phyloP scores from a whole-genome alignment of 2,797 vertebrate genomes.

The Sebastes umbrosus region DNA sequence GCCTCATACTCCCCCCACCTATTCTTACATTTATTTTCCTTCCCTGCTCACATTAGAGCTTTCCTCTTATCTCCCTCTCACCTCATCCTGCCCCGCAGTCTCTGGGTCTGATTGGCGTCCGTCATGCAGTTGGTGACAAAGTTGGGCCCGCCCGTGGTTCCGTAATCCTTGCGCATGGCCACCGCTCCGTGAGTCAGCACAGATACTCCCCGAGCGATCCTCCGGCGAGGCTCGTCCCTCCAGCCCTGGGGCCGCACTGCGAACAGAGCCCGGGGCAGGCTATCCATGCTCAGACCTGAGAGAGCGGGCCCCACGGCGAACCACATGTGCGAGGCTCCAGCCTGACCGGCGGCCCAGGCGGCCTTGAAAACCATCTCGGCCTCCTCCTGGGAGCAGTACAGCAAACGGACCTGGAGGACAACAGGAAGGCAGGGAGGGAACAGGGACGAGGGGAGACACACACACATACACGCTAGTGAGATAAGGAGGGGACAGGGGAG shows the following conservation, averaged over 20 bases:
- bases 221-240: slow-evolving; percentile 89
- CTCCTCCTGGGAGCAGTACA: slow-evolving; percentile 95
- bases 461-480: slow-evolving; percentile 79
- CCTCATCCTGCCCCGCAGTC: slow-evolving; percentile 83
- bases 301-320: slow-evolving; percentile 92
- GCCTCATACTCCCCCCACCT: not conserved
- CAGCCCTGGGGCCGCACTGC: slow-evolving; percentile 92
- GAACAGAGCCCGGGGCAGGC: slow-evolving; percentile 89
- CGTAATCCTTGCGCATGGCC: slow-evolving; percentile 90
- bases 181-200: slow-evolving; percentile 93
- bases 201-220: slow-evolving; percentile 91
- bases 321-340: slow-evolving; percentile 94
- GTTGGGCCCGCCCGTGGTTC: slow-evolving; percentile 88
- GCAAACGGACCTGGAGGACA: slow-evolving; percentile 87
- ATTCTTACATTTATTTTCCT: slow-evolving; percentile 5
- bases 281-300: slow-evolving; percentile 85
- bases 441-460: slow-evolving; percentile 71
- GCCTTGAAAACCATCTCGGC: slow-evolving; percentile 90
- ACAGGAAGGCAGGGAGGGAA: slow-evolving; percentile 65
- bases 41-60: not conserved
- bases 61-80: slow-evolving; percentile 53
- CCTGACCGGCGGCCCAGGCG: slow-evolving; percentile 89
- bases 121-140: slow-evolving; percentile 92
- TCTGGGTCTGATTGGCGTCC: slow-evolving; percentile 88
- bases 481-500: slow-evolving; percentile 73